Conservation (phyloP, 2,888 invertebrate genomes). For the Tenodera sinensis region DNA sequence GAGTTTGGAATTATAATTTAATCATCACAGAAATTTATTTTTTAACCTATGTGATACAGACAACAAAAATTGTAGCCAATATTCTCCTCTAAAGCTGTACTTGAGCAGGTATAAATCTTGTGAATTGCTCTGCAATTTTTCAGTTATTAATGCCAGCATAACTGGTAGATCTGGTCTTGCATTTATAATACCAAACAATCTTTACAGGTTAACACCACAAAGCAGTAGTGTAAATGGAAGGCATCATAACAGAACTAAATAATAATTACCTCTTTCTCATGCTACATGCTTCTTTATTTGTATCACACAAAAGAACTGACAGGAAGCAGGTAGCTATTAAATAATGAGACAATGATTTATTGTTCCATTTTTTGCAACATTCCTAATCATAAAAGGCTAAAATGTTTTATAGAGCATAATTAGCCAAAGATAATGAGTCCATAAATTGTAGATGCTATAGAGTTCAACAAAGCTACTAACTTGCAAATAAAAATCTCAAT, state of each 20-base stretch:
- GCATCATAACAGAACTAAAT: neutral
- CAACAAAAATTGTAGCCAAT: too few relatives aligned
- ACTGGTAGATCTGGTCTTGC: too few relatives aligned
- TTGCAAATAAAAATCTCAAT: neutral
- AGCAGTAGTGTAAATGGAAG: neutral
- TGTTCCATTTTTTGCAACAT: neutral
- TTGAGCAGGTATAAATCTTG: too few relatives aligned
- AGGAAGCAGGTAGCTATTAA: neutral
- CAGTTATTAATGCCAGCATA: too few relatives aligned
- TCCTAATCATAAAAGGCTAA: neutral
- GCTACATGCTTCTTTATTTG: neutral
- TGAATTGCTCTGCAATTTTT: too few relatives aligned
- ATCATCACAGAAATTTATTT: too few relatives aligned
- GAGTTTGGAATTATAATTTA: too few relatives aligned
- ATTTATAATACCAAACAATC: too few relatives aligned
- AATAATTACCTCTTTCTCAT: neutral
- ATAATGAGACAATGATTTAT: neutral
- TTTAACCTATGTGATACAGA: too few relatives aligned
- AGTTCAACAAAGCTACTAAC: neutral
- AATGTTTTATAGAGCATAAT: neutral
- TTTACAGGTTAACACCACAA: neutral
- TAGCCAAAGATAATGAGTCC: neutral
- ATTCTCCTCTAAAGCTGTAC: too few relatives aligned
- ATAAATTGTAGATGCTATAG: neutral
- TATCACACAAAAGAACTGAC: neutral